Percentiles rank a stretch among this genome's conserved stretches.
Conservation (phyloP, 2,888 invertebrate genomes). For the Drosophila merina region DNA sequence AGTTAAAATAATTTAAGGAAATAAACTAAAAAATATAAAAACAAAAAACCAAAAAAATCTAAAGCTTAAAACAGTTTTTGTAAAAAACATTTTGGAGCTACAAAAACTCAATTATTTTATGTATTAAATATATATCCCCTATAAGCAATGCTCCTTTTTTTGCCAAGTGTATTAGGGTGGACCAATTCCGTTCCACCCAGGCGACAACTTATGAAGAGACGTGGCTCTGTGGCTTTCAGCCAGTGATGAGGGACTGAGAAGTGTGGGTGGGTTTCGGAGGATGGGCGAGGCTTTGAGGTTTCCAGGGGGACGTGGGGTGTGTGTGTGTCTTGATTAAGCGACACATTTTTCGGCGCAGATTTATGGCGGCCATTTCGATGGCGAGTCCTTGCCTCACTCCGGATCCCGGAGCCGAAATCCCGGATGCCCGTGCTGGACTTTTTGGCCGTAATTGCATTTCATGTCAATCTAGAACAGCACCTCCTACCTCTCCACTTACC, state of each 20-base stretch:
- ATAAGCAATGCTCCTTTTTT: not conserved
- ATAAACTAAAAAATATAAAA: too few species aligned
- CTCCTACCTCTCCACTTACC: slow-evolving; percentile 10
- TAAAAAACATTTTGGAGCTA: too few species aligned
- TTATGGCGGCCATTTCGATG: slow-evolving; percentile 76
- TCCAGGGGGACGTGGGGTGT: not conserved
- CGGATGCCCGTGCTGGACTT: slow-evolving; percentile 31
- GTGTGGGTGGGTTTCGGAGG: not conserved
- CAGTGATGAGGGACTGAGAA: not conserved
- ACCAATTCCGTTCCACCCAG: slow-evolving; percentile 13
- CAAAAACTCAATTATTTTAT: too few species aligned
- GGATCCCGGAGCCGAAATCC: slow-evolving; percentile 5
- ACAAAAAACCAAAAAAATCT: not conserved
- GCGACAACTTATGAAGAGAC: slow-evolving; percentile 45
- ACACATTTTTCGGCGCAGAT: slow-evolving; percentile 62
- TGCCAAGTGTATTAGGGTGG: slow-evolving; percentile 2
- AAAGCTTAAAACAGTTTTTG: not conserved
- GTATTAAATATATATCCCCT: not conserved
- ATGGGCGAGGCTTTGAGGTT: not conserved
- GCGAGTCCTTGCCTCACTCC: slow-evolving; percentile 38
- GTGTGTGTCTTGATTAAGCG: slow-evolving; percentile 60
- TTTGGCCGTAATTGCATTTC: slow-evolving; percentile 74
- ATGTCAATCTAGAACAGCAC: slow-evolving; percentile 66
- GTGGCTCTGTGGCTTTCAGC: slow-evolving; percentile 25
- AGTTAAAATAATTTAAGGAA: too few species aligned